phyloP scores from a whole-genome alignment of 1,140 invertebrate species.

The Meloidogyne hapla region DNA sequence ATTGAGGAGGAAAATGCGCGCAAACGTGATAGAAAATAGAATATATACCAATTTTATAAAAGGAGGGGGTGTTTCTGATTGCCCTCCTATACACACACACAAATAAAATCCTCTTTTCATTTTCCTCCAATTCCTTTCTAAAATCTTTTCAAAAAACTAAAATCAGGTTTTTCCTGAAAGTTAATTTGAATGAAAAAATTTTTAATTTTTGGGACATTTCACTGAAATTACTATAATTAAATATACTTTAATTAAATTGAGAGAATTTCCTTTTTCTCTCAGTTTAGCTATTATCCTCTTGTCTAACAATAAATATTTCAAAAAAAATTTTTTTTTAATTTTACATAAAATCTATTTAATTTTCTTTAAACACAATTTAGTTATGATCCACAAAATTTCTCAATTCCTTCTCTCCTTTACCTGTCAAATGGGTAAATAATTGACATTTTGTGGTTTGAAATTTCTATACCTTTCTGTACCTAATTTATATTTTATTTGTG shows the following conservation, averaged over 20 bases:
- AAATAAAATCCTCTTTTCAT: too few species aligned
- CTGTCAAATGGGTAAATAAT: neutral
- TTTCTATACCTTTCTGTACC: neutral
- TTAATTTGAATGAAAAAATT: neutral
- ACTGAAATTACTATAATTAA: too few species aligned
- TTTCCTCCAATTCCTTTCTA: too few species aligned
- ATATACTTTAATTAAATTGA: too few species aligned
- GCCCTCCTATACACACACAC: neutral
- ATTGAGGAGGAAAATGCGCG: neutral
- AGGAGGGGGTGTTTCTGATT: too few species aligned
- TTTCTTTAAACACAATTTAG: too few species aligned
- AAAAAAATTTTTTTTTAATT: too few species aligned
- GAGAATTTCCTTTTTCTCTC: too few species aligned
- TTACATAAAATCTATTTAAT: too few species aligned
- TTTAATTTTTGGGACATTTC: neutral
- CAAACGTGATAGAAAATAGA: neutral
- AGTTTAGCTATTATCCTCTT: too few species aligned
- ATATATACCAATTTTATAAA: neutral
- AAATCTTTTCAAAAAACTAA: neutral
- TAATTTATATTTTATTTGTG: neutral
- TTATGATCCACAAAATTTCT: too few species aligned
- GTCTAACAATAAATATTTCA: too few species aligned
- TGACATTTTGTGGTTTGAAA: neutral
- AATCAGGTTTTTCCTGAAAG: slow-evolving; percentile 3
- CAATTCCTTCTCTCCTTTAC: neutral